Evolutionary conservation across 2,888 invertebrate genomes (phyloP).

Genomic region (Lasioglossum pauxillum): DNA sequence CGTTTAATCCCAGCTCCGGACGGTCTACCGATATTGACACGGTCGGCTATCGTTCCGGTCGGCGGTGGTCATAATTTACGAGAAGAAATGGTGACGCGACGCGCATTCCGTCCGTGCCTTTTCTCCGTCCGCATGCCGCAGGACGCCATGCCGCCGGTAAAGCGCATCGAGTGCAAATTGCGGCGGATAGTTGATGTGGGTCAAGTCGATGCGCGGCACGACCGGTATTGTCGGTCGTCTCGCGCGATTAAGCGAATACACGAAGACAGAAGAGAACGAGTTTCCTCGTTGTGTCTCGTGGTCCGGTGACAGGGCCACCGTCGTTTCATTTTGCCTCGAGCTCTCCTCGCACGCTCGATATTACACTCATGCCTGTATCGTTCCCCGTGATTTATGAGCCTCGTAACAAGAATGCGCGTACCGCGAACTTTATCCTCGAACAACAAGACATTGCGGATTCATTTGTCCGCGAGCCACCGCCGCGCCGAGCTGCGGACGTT

Average conservation of each 20-base stretch:
- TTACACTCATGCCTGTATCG: slow-evolving; percentile 23
- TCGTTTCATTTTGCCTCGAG: slow-evolving; percentile 23
- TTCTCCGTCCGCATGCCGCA: not conserved
- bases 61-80: not conserved
- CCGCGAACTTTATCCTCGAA: not conserved
- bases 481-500: not conserved
- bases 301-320: slow-evolving; percentile 32
- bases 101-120: not conserved
- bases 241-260: slow-evolving; percentile 67
- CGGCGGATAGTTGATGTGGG: slow-evolving; percentile 67
- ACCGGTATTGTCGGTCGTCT: slow-evolving; percentile 49
- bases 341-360: slow-evolving; percentile 1
- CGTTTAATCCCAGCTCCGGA: not conserved
- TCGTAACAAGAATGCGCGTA: not conserved
- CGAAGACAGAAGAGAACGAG: slow-evolving; percentile 43
- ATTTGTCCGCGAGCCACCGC: slow-evolving; percentile 6
- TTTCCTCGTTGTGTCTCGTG: not conserved
- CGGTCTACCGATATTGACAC: not conserved
- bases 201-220: slow-evolving; percentile 56
- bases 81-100: slow-evolving; percentile 5
- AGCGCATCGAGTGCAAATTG: slow-evolving; percentile 69
- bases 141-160: not conserved
- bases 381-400: slow-evolving; percentile 27
- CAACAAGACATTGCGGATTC: not conserved
- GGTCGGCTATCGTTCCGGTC: not conserved